These are phyloP conservation scores for Plecturocebus donacophilus DNA, from an alignment of 2,113 vertebrate genomes.

Conservation along the genomic window DNA sequence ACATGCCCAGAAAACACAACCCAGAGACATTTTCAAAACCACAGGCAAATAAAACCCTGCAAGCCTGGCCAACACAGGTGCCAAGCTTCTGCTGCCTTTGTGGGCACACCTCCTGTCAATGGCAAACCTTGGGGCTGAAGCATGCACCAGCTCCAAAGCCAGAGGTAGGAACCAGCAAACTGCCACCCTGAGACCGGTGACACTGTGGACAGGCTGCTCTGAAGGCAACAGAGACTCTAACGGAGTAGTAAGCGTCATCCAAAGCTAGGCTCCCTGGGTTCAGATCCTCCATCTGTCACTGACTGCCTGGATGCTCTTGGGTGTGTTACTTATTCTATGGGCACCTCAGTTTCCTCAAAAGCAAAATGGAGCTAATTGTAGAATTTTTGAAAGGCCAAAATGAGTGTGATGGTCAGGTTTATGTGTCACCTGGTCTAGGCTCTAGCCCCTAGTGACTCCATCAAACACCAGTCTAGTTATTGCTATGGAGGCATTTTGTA, in stretches of 20 bases:
- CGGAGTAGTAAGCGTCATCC: background rate
- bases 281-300: background rate
- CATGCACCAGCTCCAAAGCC: background rate
- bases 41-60: constrained; percentile 61
- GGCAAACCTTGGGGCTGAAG: background rate
- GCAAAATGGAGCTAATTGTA: background rate
- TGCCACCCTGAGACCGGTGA: background rate
- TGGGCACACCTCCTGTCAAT: background rate
- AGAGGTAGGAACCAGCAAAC: background rate
- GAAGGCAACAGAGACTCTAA: background rate
- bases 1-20: constrained; percentile 78
- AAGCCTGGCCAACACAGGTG: constrained; percentile 67
- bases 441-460: background rate
- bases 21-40: constrained; percentile 77
- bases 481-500: background rate
- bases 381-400: background rate
- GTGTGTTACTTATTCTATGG: background rate
- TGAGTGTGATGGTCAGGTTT: background rate
- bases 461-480: background rate
- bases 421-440: background rate
- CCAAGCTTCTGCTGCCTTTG: constrained; percentile 9
- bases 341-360: background rate
- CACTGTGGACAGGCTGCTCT: background rate
- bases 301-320: background rate
- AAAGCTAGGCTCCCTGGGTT: background rate